phyloP scores from a whole-genome alignment of 2,888 invertebrate genomes.

The Laspeyria flexula region DNA sequence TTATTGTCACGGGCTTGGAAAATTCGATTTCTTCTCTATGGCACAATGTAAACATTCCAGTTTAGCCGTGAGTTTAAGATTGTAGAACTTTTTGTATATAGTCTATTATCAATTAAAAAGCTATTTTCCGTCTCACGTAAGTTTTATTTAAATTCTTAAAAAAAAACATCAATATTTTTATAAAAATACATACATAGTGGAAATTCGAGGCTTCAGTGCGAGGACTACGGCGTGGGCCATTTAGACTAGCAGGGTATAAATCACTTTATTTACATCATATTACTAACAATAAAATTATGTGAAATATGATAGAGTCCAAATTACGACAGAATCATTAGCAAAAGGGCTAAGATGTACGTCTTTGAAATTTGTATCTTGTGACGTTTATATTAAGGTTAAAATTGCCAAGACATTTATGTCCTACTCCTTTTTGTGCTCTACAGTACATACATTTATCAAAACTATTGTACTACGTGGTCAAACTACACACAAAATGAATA shows the following conservation, averaged over 20 bases:
- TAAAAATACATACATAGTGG: constrained; percentile 61
- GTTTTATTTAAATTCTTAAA: constrained; percentile 58
- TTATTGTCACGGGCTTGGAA: background rate
- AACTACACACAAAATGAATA: constrained; percentile 9
- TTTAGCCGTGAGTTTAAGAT: constrained; percentile 35
- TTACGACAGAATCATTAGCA: too few species aligned
- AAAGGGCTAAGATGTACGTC: too few species aligned
- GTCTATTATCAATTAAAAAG: constrained; percentile 67
- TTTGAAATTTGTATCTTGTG: too few species aligned
- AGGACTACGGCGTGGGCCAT: constrained; percentile 11
- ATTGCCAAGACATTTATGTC: background rate
- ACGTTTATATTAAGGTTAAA: too few species aligned
- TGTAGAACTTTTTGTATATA: constrained; percentile 53
- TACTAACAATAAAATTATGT: background rate
- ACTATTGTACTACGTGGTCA: constrained; percentile 27
- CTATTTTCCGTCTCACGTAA: constrained; percentile 63
- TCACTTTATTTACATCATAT: constrained; percentile 40
- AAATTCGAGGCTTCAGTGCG: constrained; percentile 69
- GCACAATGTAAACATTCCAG: constrained; percentile 54
- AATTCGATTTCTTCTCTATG: constrained; percentile 25
- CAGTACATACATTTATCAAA: too few species aligned
- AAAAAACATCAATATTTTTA: constrained; percentile 53
- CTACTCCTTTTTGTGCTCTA: too few species aligned
- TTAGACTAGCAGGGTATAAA: constrained; percentile 31
- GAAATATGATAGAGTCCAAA: background rate